Percentiles rank a stretch among this genome's conserved stretches.
Conservation (phyloP, 2,113 vertebrate species). For the Pollimyrus isidori region DNA sequence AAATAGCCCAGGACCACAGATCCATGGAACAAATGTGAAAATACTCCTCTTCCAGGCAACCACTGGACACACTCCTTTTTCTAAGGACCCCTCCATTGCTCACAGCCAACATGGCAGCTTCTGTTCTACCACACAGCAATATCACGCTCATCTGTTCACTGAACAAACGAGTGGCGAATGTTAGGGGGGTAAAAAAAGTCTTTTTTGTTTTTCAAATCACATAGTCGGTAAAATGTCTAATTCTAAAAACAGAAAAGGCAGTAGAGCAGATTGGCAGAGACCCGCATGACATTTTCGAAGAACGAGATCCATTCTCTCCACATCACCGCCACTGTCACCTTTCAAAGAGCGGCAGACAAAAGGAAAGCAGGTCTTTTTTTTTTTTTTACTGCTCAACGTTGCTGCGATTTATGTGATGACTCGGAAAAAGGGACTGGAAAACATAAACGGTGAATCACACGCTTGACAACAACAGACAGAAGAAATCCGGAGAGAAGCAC, state of each 20-base stretch:
- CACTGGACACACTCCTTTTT: background rate
- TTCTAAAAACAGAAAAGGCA: background rate
- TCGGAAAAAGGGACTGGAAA: conserved; percentile 14
- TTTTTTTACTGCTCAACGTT: background rate
- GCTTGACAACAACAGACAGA: conserved; percentile 17
- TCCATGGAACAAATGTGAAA: background rate
- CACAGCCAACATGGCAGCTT: background rate
- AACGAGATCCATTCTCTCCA: conserved; percentile 1
- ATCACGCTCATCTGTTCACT: background rate
- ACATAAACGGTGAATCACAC: conserved; percentile 23
- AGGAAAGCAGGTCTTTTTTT: background rate
- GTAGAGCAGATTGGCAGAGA: background rate
- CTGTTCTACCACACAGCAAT: background rate
- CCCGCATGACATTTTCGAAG: background rate
- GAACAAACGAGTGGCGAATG: background rate
- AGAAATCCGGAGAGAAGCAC: background rate
- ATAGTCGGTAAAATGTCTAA: background rate
- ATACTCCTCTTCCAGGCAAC: background rate
- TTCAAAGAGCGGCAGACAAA: background rate
- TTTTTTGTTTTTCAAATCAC: background rate
- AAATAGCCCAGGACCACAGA: background rate
- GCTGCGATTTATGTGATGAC: conserved; percentile 4
- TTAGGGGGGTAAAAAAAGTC: background rate
- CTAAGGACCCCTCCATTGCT: background rate
- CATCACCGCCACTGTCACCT: background rate